Evolutionary conservation across 2,888 invertebrate genomes (phyloP), one percentile per base, ranked within the genome.

Genomic region (Nomada ruficornis): DNA sequence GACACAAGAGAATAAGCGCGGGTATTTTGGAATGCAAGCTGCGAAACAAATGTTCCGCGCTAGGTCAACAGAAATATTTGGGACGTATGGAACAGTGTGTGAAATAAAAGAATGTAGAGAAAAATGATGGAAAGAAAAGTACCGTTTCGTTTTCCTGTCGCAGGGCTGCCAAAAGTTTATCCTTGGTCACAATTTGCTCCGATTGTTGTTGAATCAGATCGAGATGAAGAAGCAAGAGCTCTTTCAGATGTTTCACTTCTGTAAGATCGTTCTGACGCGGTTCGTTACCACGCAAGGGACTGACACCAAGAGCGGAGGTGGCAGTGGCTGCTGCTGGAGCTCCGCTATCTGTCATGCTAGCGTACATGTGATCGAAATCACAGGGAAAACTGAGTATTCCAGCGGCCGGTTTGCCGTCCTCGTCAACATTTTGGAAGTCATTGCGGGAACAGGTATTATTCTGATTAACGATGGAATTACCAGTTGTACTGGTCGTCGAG

Each of bases 151-250:
- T 97, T 94, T 98, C 98, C 90, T 96, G 96, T 91, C 96, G 95
- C 52, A 98, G 94, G 73, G 96, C 95, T 78, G 96, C 95, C 85
- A 97, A 95, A 71, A 96, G 95, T 92, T 97, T 97, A 89, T 98
- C 98, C 94, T 97, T 97, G 88, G 96, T 96, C 87, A 96, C 95
- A 85, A 98, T 95, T 90, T 97, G 96, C 91, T 98, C 98, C 91
- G 97, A 97, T 94, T 98, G 98, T 94, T 98, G 97, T 93, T 98
- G 98, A 92, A 98, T 97, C 83, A 98, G 94, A 94, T 98, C 98
- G 90, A 98, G 95, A 93, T 98, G 98, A 87, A 97, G 95, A 79
- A 98, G 94, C 85, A 98, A 94, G 92, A 98, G 96, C 86, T 97
- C 97, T 94, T 98, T 97, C 70, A 96, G 94, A 90, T 95, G 96